Percentiles rank a stretch among this genome's conserved stretches.
phyloP scores from a whole-genome alignment of 92 coral and sea anemone species.

The Siderastrea siderea region DNA sequence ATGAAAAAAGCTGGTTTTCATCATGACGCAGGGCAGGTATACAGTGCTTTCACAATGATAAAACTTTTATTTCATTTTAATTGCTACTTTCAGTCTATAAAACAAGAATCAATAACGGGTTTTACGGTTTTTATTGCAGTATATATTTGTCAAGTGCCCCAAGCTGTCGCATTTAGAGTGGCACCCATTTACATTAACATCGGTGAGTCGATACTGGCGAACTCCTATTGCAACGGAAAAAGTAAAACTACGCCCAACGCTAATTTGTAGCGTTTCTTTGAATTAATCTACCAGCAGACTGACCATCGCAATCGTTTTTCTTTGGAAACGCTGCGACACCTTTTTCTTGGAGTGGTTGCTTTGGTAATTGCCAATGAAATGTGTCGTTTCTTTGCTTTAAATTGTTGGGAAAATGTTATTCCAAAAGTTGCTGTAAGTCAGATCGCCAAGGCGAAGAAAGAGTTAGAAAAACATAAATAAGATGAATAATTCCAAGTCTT shows the following conservation, averaged over 20 bases:
- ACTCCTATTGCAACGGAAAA: neutral
- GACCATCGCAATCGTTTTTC: too few species aligned
- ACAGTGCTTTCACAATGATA: neutral
- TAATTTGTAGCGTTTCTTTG: neutral
- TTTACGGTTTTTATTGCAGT: conserved; percentile 58
- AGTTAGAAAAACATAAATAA: too few species aligned
- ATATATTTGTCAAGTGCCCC: conserved; percentile 93
- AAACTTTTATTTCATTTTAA: neutral
- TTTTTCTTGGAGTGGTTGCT: too few species aligned
- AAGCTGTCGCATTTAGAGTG: conserved; percentile 90
- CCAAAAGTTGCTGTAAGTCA: too few species aligned
- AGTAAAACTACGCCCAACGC: neutral
- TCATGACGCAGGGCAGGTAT: conserved; percentile 90
- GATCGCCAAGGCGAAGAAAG: too few species aligned
- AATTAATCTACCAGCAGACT: neutral
- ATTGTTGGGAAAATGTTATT: too few species aligned
- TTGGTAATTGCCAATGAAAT: too few species aligned
- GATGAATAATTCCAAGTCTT: too few species aligned
- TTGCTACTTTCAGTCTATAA: neutral
- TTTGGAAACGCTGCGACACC: too few species aligned
- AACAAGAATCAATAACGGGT: neutral
- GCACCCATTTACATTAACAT: conserved; percentile 98
- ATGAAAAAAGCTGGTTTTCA: conserved; percentile 90
- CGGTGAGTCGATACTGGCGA: conserved; percentile 69
- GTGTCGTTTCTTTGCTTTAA: too few species aligned